A percentile compares a stretch with the other conserved stretches of the same genome.
Conservation (phyloP, 35 echinoderm and acorn worm species). For the Amphiura filiformis region DNA sequence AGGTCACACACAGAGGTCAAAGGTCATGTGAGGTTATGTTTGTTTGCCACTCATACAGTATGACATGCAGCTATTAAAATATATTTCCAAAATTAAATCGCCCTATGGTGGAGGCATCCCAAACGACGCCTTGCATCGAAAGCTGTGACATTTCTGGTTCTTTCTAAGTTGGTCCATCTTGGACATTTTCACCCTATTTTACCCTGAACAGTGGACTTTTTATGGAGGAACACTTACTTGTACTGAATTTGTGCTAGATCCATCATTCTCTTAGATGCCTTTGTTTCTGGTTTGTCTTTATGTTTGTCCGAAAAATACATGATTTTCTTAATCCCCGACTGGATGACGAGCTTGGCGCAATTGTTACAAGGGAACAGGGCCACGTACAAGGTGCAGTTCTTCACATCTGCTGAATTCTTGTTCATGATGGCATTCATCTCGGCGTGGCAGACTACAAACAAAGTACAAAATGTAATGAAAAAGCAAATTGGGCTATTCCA, state of each 20-base stretch:
- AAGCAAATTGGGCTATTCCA: too few species aligned
- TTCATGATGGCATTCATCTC: constrained; percentile 95
- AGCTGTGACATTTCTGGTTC: too few species aligned
- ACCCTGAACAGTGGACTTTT: too few species aligned
- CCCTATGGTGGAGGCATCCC: too few species aligned
- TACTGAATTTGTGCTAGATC: constrained; percentile 61
- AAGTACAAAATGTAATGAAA: neutral
- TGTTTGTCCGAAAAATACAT: constrained; percentile 87
- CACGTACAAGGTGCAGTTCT: constrained; percentile 87
- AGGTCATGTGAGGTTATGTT: too few species aligned
- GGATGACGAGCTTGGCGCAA: constrained; percentile 96
- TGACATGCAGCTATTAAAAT: too few species aligned
- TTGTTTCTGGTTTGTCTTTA: constrained; percentile 62
- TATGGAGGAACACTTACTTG: constrained; percentile 33
- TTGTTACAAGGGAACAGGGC: constrained; percentile 97
- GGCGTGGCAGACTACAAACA: constrained; percentile 77
- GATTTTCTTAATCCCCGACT: constrained; percentile 75
- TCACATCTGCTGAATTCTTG: constrained; percentile 85
- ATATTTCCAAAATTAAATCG: too few species aligned
- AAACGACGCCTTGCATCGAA: too few species aligned
- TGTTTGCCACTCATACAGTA: too few species aligned
- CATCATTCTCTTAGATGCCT: constrained; percentile 72
- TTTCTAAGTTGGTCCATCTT: too few species aligned
- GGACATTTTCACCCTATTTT: too few species aligned
- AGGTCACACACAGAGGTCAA: too few species aligned